A percentile compares a stretch with the other conserved stretches of the same genome.
These are phyloP conservation scores for Pseudotriccus pelzelni DNA, from an alignment of 2,797 vertebrate genomes.

Conservation along the genomic window DNA sequence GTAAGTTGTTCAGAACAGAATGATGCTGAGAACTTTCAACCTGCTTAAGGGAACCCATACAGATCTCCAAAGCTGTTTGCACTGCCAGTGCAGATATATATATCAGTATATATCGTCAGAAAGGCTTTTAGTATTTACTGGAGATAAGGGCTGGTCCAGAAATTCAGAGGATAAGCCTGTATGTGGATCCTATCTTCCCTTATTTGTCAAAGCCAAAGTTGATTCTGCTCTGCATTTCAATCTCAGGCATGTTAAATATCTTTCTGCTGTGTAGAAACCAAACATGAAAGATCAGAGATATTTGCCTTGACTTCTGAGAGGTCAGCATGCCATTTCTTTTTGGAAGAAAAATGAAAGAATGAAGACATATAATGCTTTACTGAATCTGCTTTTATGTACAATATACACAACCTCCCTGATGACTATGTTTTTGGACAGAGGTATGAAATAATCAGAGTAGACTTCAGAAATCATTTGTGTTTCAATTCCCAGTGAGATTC, in stretches of 20 bases:
- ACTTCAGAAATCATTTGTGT: neutral
- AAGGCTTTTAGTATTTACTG: neutral
- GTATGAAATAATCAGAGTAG: neutral
- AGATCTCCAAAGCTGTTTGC: neutral
- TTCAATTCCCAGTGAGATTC: neutral
- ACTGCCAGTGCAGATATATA: neutral
- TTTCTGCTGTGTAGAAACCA: constrained; percentile 4
- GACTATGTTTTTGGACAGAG: neutral
- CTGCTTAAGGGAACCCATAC: neutral
- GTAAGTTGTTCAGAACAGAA: neutral
- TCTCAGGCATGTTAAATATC: constrained; percentile 1
- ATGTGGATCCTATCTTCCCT: neutral
- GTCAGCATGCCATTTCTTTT: neutral
- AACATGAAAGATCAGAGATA: neutral
- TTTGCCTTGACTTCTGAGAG: neutral
- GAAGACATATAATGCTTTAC: neutral
- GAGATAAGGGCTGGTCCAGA: neutral
- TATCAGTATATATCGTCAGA: neutral
- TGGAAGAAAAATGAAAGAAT: neutral
- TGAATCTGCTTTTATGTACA: neutral
- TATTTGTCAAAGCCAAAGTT: neutral
- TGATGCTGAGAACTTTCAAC: neutral
- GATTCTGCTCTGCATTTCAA: neutral
- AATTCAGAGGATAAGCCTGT: neutral
- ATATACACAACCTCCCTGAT: neutral